Base-by-base conservation (phyloP, 2,797 vertebrate species). In the Betta splendens region DNA sequence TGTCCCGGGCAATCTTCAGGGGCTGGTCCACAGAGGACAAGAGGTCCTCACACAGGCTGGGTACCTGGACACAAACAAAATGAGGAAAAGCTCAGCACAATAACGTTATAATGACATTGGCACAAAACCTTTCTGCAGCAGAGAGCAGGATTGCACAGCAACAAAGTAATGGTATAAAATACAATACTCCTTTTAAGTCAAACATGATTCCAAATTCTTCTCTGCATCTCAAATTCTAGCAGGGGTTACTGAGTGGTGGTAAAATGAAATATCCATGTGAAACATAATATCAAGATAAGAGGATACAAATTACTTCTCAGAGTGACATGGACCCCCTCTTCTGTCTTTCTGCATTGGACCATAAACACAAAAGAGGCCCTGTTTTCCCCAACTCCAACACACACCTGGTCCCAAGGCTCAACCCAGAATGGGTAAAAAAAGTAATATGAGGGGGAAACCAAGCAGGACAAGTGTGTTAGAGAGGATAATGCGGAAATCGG, bases 1-100 rank as follows among this genome's bases (percentile, higher is more conserved):
- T 99, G 81, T 99, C 98, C 33, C 95, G 89, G 26, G 98, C 97
- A n/a, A 99, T 99, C 90, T 99, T 99, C 89, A 99, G 87, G 1
- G 98, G 98, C 90, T 99, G 98, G 91, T 99, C 98, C 68, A 99
- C 98, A 36, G 98, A 99, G 61, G 98, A 99, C 77, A 99, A 93
- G 78, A 99, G 94, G 87, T 99, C 98, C 93, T 99, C 97, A 77
- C 96, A 98, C 64, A 98, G 92, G 84, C 91, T 93, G 31, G 97
- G 97, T 38, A 99, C 97, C 98, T 99, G 75, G 42, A 80, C 3
- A 28, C 23, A 74, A 67, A 73, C 32, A 67, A 21, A 40, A 9
- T 35, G 5, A 40, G 8, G 23, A 47, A 47, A 48, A 42, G 10
- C 10, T 54, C 5, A 46, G 26, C 3, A 51, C 8, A 31, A 20